Conservation (phyloP, 2,888 invertebrate genomes). For the Nudaria mundana region DNA sequence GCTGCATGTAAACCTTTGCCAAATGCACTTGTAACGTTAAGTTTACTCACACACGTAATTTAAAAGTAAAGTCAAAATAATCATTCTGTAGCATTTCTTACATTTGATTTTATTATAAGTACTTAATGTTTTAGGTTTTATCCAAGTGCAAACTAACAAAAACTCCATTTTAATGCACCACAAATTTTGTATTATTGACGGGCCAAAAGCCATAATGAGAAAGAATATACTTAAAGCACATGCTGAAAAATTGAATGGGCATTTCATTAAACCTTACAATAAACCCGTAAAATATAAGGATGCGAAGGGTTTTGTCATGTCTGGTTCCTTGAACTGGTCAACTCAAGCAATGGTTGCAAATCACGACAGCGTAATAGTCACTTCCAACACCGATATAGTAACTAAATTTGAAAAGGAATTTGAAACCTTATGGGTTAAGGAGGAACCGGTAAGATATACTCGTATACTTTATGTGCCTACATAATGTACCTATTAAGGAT, state of each 20-base stretch:
- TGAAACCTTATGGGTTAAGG: conserved; percentile 82
- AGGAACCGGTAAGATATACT: conserved; percentile 61
- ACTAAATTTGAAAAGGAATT: conserved; percentile 81
- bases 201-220: conserved; percentile 66
- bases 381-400: conserved; percentile 79
- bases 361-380: conserved; percentile 85
- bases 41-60: no score
- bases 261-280: conserved; percentile 38
- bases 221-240: conserved; percentile 60
- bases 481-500: not conserved
- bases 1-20: no score
- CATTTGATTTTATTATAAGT: no score
- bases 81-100: no score
- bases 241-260: conserved; percentile 67
- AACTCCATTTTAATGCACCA: conserved; percentile 88
- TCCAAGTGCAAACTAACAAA: conserved; percentile 71
- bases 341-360: conserved; percentile 86
- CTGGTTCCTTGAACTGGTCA: conserved; percentile 90
- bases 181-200: conserved; percentile 88
- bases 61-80: no score
- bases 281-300: conserved; percentile 43
- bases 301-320: conserved; percentile 78
- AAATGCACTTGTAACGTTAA: no score
- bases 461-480: not conserved
- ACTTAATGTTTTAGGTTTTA: conserved; percentile 68